Base-by-base conservation (phyloP, 2,888 invertebrate genomes). In the Lasioglossum marginatum region DNA sequence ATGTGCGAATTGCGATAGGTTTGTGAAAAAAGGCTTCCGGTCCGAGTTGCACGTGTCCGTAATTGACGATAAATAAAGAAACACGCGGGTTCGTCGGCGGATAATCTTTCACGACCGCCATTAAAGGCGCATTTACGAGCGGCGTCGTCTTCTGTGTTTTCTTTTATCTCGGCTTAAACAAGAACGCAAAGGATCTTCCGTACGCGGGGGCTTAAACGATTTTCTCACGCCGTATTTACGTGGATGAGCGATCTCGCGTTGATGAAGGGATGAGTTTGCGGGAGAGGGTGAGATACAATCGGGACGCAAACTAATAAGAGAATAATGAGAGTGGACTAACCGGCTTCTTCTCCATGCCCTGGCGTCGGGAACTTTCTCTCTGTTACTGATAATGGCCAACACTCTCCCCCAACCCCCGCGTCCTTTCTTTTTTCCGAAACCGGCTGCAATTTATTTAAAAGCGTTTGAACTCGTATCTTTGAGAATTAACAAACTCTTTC, bases 151-250 rank as follows among this genome's bases (percentile, higher is more conserved):
- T 84, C 83, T 72, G 77, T 86, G 79, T 85, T 89, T 89, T 82
- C 89, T 88, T 90, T 90, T 88, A 90, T 89, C 89, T 88, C 82
- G 77, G 87, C 87, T 90, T 90, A 90, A 89, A 88, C 89, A 89
- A 90, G 89, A 90, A 89, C 85, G 89, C 87, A 90, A 90, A 88
- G 84, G 89, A 89, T 88, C 79, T 77, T 82, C 85, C 87, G 90
- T 85, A 83, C 83, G 63, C 63, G 82, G 89, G 74, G 75, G 89
- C 90, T 88, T 90, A 90, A 90, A 90, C 87, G 91, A 87, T 90
- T 90, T 87, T 90, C 90, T 88, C 89, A 89, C 90, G 87, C 75
- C 81, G 89, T 84, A 90, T 90, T 90, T 89, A 90, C 89, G 82
- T 82, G 89, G 90, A 89, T 90, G 87, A 90, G 83, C 82, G 89